phyloP scores from a whole-genome alignment of 2,888 invertebrate species.

The Eupelmus urozonus region DNA sequence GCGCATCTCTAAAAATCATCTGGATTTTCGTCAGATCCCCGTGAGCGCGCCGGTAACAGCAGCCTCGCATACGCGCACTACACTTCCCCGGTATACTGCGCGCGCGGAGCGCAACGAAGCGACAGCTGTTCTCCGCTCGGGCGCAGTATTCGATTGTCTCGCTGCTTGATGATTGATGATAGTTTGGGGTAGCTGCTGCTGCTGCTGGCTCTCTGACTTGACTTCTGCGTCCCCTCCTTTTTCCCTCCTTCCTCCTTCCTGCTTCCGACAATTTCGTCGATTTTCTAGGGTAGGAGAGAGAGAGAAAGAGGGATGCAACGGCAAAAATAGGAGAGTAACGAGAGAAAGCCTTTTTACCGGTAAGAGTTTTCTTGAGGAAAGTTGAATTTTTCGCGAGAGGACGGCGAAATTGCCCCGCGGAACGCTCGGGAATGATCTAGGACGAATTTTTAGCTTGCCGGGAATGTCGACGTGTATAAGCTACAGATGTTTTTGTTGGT shows the following conservation, averaged over 20 bases:
- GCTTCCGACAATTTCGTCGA: constrained; percentile 54
- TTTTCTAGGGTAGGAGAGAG: constrained; percentile 10
- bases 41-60: background rate
- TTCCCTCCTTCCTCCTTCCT: constrained; percentile 38
- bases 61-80: background rate
- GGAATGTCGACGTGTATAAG: too few relatives aligned
- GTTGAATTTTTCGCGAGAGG: constrained; percentile 46
- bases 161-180: constrained; percentile 81
- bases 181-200: constrained; percentile 75
- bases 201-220: constrained; percentile 65
- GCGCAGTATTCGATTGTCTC: constrained; percentile 80
- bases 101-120: constrained; percentile 73
- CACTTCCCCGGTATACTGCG: background rate
- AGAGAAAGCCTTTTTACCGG: constrained; percentile 28
- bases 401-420: constrained; percentile 38
- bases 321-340: constrained; percentile 46
- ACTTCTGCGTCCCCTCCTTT: constrained; percentile 64
- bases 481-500: too few relatives aligned
- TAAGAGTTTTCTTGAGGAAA: constrained; percentile 21
- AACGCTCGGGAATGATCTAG: constrained; percentile 31
- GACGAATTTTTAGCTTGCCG: constrained; percentile 29
- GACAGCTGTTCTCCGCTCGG: constrained; percentile 80
- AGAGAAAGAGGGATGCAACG: constrained; percentile 1
- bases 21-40: constrained; percentile 11
- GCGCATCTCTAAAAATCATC: constrained; percentile 33